Conservation (phyloP, 2,888 invertebrate species). For the Dione vanillae region DNA sequence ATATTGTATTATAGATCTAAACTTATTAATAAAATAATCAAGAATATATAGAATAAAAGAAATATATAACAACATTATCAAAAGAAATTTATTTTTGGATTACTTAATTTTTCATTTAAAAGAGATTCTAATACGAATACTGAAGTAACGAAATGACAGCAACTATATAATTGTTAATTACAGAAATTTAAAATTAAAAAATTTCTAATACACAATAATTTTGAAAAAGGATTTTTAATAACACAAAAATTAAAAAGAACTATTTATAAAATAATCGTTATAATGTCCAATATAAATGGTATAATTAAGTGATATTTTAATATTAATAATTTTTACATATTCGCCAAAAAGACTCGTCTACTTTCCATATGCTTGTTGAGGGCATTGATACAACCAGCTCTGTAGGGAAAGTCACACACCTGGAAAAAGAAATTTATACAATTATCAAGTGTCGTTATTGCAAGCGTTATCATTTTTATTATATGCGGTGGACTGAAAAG, state of each 20-base stretch:
- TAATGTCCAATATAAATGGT: background rate
- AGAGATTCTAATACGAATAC: constrained; percentile 12
- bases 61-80: background rate
- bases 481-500: background rate
- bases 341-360: constrained; percentile 39
- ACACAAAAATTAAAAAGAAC: too few species aligned
- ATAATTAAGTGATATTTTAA: background rate
- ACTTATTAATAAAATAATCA: background rate
- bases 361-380: constrained; percentile 54
- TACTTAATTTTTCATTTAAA: background rate
- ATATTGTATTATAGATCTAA: too few species aligned
- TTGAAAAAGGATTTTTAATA: background rate
- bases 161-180: too few species aligned
- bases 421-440: constrained; percentile 46
- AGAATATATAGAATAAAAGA: background rate
- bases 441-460: background rate
- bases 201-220: too few species aligned
- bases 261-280: too few species aligned
- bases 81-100: background rate
- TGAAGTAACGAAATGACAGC: background rate
- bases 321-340: background rate
- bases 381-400: constrained; percentile 58
- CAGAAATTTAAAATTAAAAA: too few species aligned
- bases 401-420: constrained; percentile 64
- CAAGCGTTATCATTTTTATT: background rate